These are phyloP conservation scores for Papilio machaon DNA, from an alignment of 1,140 invertebrate genomes.

Conservation along the genomic window DNA sequence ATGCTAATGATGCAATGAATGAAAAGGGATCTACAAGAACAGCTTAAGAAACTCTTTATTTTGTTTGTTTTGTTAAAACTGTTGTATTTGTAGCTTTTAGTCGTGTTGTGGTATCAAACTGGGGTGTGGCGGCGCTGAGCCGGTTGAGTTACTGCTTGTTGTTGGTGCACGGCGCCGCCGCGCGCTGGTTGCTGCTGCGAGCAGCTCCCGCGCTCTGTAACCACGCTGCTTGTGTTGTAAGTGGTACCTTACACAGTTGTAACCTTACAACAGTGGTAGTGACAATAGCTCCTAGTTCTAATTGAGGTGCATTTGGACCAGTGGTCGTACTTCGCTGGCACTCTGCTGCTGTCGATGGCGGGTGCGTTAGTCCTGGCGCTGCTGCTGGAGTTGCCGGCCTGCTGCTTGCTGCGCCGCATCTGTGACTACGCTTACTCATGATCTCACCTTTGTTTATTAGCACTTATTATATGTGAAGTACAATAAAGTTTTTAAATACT, in stretches of 20 bases:
- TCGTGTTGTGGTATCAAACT: constrained; percentile 47
- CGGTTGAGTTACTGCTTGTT: constrained; percentile 59
- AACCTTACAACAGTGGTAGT: too few relatives aligned
- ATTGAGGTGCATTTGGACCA: constrained; percentile 34
- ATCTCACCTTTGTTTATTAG: constrained; percentile 35
- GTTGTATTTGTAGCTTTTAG: constrained; percentile 45
- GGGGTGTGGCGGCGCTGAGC: constrained; percentile 51
- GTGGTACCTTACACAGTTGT: constrained; percentile 39
- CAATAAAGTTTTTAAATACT: not conserved
- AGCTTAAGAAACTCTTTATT: too few relatives aligned
- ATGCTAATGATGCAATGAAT: too few relatives aligned
- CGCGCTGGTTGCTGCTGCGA: constrained; percentile 52
- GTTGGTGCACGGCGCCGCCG: constrained; percentile 57
- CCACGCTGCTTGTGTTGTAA: constrained; percentile 57
- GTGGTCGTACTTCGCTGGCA: constrained; percentile 68
- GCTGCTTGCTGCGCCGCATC: constrained; percentile 65
- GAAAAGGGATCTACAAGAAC: too few relatives aligned
- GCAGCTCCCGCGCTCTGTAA: constrained; percentile 51
- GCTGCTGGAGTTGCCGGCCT: constrained; percentile 73
- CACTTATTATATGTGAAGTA: not conserved
- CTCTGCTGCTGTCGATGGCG: constrained; percentile 48
- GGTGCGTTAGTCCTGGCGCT: constrained; percentile 57
- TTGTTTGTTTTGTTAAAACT: not conserved
- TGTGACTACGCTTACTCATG: constrained; percentile 62
- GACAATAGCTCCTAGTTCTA: too few relatives aligned